Percentiles rank a stretch among this genome's conserved stretches.
Conservation (phyloP, 2,113 vertebrate genomes). For the Microcebus ravelobensis region DNA sequence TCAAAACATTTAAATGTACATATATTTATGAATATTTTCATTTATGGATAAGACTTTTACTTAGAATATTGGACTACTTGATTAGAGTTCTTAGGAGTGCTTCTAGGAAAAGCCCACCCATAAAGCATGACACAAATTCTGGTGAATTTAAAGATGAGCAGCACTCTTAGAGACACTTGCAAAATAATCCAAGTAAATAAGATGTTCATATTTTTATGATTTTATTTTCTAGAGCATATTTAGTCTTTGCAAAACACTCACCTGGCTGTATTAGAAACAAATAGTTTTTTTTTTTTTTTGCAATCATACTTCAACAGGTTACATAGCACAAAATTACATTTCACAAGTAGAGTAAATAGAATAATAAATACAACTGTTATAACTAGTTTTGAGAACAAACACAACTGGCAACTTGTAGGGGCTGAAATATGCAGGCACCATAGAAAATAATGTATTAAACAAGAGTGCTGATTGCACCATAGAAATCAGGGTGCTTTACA, state of each 20-base stretch:
- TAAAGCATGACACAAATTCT: background rate
- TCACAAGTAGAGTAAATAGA: background rate
- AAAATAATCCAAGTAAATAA: background rate
- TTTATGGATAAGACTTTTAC: background rate
- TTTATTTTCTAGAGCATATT: background rate
- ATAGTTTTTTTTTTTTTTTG: background rate
- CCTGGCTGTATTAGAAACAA: background rate
- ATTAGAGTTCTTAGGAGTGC: background rate
- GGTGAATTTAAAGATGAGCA: background rate
- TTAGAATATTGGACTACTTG: background rate
- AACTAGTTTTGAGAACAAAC: background rate
- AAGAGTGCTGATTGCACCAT: background rate
- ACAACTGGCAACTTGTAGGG: background rate
- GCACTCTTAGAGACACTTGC: background rate
- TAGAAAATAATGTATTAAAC: background rate
- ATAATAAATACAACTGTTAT: background rate
- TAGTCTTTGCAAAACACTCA: background rate
- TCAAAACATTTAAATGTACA: background rate
- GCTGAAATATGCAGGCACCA: background rate
- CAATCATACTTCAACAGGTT: background rate
- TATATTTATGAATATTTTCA: background rate
- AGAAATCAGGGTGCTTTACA: background rate
- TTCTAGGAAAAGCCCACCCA: background rate
- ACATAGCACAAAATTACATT: background rate
- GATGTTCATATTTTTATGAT: background rate